phyloP scores from a whole-genome alignment of 2,113 vertebrate genomes.

The Microcebus murinus region DNA sequence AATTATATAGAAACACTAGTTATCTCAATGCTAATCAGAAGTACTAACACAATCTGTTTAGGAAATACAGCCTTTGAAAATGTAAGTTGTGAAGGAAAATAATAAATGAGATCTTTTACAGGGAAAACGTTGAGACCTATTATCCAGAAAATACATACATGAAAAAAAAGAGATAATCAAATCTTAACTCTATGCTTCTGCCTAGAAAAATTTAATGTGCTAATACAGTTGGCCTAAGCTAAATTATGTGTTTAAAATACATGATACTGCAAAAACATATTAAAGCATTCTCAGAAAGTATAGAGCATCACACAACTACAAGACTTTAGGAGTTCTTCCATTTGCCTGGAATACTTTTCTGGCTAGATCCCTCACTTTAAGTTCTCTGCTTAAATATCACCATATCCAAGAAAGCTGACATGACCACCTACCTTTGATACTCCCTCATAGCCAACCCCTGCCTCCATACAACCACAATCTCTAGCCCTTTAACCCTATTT shows the following conservation, averaged over 20 bases:
- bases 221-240: neutral
- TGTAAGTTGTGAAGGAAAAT: neutral
- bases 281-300: neutral
- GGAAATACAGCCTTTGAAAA: neutral
- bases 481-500: neutral
- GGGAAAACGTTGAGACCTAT: neutral
- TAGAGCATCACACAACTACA: neutral
- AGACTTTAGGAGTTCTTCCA: neutral
- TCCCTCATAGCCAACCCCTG: neutral
- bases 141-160: neutral
- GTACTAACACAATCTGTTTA: neutral
- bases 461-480: neutral
- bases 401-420: neutral
- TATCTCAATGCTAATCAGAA: neutral
- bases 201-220: neutral
- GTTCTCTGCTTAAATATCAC: neutral
- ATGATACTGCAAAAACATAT: neutral
- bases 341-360: neutral
- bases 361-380: neutral
- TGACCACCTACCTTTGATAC: neutral
- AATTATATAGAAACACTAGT: neutral
- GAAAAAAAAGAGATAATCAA: neutral
- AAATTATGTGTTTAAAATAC: neutral
- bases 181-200: neutral
- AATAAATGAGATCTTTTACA: neutral